Base-by-base conservation (phyloP, 2,888 invertebrate genomes). In the Sphinx pinastri region DNA sequence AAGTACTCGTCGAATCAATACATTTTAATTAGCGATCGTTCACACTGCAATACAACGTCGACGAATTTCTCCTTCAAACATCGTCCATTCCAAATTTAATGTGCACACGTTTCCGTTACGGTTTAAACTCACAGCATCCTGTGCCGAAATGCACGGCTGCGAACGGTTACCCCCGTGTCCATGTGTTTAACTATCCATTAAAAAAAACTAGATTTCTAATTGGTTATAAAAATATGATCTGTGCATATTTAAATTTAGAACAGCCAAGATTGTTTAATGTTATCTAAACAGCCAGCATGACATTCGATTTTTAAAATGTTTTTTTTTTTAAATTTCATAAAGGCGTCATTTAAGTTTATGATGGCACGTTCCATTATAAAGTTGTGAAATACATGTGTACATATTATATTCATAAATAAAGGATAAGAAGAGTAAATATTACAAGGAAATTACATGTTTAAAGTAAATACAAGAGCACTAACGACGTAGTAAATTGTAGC, bases 121-220 rank as follows among this genome's bases (percentile, higher is more conserved):
- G 58, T 70, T 70, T 70, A 67, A 70, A 74, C 54, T 68, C 69
- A 70, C 70, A 71, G 73, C 74, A 75, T 73, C 73, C 73, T 72
- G 73, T 57, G 47, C 69, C 49, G 25, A 71, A 73, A 74, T 72
- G 71, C 31, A 25, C 51, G 31, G 49, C 19, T 38, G 16, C 31
- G 63, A 19, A 52, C 47, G 54, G 38, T 51, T 68, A 51, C 45
- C 45, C 51, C 52, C 67, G 52, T 47, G 54, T 57, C 70, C 58
- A 58, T 58, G 16, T 59, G 51, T 67, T 67, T 19, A 45, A 67
- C 45, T 49, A 67, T 57, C 47, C 57, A 66, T 70, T 49, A 59
- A 58, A 68, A 45, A 47, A 25, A 47, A 51, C n/a, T 16, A 11
- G 45, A 70, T n/a, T 51, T 19, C 49, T 49, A 16, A 63, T 25